phyloP scores from a whole-genome alignment of 1,140 invertebrate genomes.

The Myzus persicae region DNA sequence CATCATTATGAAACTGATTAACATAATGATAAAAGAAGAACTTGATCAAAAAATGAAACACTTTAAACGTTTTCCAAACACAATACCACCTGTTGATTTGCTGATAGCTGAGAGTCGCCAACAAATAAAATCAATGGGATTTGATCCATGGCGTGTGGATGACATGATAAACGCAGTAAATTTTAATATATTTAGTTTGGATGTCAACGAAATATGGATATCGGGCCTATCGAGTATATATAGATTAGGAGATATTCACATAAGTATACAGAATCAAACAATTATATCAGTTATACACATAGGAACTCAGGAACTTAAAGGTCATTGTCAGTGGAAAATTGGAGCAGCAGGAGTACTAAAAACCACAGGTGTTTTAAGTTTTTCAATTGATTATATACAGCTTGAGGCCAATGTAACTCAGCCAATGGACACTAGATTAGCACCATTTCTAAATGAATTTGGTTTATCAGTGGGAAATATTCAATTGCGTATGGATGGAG shows the following conservation, averaged over 20 bases:
- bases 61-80: conserved; percentile 81
- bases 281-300: conserved; percentile 73
- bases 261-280: conserved; percentile 77
- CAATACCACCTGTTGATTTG: conserved; percentile 84
- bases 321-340: conserved; percentile 80
- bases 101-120: conserved; percentile 76
- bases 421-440: conserved; percentile 77
- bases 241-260: conserved; percentile 78
- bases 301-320: conserved; percentile 79
- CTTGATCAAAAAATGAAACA: conserved; percentile 64
- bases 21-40: conserved; percentile 69
- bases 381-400: conserved; percentile 76
- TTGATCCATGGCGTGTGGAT: conserved; percentile 76
- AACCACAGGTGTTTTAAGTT: conserved; percentile 75
- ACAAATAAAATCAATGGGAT: conserved; percentile 73
- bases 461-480: conserved; percentile 84
- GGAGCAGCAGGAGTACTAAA: conserved; percentile 73
- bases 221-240: conserved; percentile 81
- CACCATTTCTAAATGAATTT: conserved; percentile 74
- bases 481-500: conserved; percentile 74
- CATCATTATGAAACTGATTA: conserved; percentile 79
- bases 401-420: conserved; percentile 75
- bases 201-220: conserved; percentile 76
- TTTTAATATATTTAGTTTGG: conserved; percentile 69
- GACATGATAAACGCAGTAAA: conserved; percentile 77